phyloP scores from a whole-genome alignment of 1,140 invertebrate species.

The Drosophila rufa region DNA sequence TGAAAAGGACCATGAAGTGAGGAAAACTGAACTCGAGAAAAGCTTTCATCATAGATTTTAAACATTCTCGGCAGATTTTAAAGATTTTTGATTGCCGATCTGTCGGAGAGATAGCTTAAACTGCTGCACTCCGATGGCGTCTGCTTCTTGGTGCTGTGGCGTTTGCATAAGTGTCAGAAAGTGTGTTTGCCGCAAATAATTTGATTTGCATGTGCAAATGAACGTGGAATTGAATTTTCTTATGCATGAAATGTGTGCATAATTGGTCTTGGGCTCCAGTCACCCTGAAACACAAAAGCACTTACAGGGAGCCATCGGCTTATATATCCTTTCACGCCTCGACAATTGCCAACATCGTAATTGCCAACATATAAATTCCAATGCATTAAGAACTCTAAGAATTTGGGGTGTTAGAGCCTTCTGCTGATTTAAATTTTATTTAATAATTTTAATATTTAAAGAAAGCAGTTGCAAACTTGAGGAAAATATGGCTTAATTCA shows the following conservation, averaged over 20 bases:
- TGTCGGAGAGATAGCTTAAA: conserved; percentile 39
- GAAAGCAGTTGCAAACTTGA: too few relatives aligned
- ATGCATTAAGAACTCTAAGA: conserved; percentile 3
- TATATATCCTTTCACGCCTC: conserved; percentile 44
- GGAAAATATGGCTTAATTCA: too few relatives aligned
- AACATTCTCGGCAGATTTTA: conserved; percentile 6
- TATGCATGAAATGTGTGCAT: conserved; percentile 83
- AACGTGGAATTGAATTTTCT: conserved; percentile 84
- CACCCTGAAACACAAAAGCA: conserved; percentile 20
- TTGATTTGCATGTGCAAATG: conserved; percentile 84
- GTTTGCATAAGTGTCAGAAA: conserved; percentile 61
- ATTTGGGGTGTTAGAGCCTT: neutral
- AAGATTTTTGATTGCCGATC: conserved; percentile 29
- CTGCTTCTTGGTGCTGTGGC: conserved; percentile 26
- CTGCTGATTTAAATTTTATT: neutral
- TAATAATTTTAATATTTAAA: neutral
- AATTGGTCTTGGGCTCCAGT: conserved; percentile 62
- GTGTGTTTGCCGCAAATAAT: conserved; percentile 76
- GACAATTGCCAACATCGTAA: conserved; percentile 41
- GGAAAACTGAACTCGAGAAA: too few relatives aligned
- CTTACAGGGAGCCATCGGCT: conserved; percentile 20
- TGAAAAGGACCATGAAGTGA: neutral
- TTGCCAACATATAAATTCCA: conserved; percentile 61
- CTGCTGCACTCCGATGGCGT: conserved; percentile 45
- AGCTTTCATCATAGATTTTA: too few relatives aligned